Base-by-base conservation (phyloP, 2,888 invertebrate species). In the Herminia tarsipennalis region DNA sequence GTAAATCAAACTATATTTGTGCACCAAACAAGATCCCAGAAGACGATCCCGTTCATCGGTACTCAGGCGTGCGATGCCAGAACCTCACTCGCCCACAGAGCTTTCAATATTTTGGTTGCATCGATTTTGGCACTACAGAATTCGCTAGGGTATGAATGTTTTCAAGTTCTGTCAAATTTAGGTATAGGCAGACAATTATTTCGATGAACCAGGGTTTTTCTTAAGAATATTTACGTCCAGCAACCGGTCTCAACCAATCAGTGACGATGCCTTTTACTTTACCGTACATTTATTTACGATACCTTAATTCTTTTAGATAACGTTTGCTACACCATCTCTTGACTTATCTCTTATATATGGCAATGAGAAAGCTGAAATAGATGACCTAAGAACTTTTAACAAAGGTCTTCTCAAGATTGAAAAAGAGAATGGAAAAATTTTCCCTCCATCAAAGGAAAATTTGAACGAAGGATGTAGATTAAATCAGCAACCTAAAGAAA, bases 41-140 rank as follows among this genome's bases (percentile, higher is more conserved):
- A 0, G 29, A 63, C 8, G 65, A 65, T 16, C 57, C 57, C 0
- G 56, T 63, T 2, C 60, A 58, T 8, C 41, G 60, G 2, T 63
- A 34, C 14, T 55, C 59, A 4, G 43, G 49, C 0, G 8, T 56
- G 4, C 32, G 35, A 1, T 63, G 60, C 14, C 35, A 53, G 45
- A 59, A 62, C 30, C 28, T 52, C 12, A 64, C 59, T 1, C 49
- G 48, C 21, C 62, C 59, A 1, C 27, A 32, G 2, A 48, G 38
- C 4, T 59, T 52, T 22, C 59, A 64, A 13, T 37, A 38, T 1
- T 41, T 20, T n/a, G 44, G 46, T 1, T 62, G 62, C 22, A 25
- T 29, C 0, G 30, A 41, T 1, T 45, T 55, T 5, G 34, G 37
- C 1, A 48, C 52, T 12, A 30, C 27, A 8, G 8, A 34, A 0